Conservation (phyloP, 2,888 invertebrate genomes). For the Dioctria rufipes region DNA sequence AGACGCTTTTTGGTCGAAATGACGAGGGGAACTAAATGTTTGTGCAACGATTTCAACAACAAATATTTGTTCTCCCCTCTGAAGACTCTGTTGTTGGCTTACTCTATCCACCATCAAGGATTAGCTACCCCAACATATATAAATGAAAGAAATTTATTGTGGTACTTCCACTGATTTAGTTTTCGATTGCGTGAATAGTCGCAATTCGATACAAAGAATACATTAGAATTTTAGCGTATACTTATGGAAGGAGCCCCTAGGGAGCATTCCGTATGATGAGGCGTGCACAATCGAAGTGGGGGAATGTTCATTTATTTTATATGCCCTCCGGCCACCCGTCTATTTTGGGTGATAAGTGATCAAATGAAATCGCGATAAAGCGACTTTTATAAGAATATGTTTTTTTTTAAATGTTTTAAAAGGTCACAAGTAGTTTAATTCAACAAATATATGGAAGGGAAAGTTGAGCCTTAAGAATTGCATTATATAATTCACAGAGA, state of each 20-base stretch:
- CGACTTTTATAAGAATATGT: not conserved
- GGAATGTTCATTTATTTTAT: constrained; percentile 29
- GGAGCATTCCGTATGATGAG: constrained; percentile 10
- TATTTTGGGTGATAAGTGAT: not conserved
- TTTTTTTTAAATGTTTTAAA: too few species aligned
- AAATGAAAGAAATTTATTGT: constrained; percentile 30
- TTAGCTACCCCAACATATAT: not conserved
- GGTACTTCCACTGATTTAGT: constrained; percentile 44
- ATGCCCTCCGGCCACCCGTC: not conserved
- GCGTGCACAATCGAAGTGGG: constrained; percentile 37
- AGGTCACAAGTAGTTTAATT: too few species aligned
- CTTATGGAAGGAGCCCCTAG: not conserved
- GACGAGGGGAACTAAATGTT: not conserved
- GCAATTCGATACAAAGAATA: constrained; percentile 45
- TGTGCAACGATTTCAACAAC: not conserved
- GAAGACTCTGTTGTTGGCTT: not conserved
- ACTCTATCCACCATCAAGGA: too few species aligned
- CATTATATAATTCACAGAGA: too few species aligned
- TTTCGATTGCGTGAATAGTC: constrained; percentile 51
- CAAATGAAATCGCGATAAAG: not conserved
- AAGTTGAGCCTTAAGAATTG: too few species aligned
- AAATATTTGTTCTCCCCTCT: constrained; percentile 10
- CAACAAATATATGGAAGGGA: too few species aligned
- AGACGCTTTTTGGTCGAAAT: constrained; percentile 33
- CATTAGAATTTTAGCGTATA: not conserved